Conservation (phyloP, 2,797 vertebrate genomes). For the Enteromius unitaeniatus region DNA sequence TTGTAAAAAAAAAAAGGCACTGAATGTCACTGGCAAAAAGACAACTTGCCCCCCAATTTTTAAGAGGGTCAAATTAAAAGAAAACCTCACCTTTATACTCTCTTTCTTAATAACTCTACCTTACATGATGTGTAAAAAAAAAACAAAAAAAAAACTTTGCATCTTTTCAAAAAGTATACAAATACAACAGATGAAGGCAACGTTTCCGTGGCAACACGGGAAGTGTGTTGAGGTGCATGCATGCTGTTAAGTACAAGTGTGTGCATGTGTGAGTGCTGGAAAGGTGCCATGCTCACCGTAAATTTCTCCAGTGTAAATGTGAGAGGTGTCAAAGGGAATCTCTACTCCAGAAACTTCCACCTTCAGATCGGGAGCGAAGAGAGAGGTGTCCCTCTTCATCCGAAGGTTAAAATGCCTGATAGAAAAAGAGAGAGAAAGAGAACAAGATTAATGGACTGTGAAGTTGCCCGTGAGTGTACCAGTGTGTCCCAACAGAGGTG, state of each 20-base stretch:
- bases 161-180: background rate
- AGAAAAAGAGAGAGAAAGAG: constrained; percentile 32
- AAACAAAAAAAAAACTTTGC: background rate
- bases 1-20: background rate
- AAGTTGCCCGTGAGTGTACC: background rate
- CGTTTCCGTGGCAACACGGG: constrained; percentile 8
- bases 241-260: background rate
- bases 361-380: constrained; percentile 90
- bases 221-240: constrained; percentile 6
- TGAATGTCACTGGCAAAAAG: background rate
- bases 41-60: too few relatives aligned
- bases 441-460: constrained; percentile 23
- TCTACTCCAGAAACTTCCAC: constrained; percentile 87
- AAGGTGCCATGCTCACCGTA: constrained; percentile 83
- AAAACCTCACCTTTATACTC: background rate
- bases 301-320: constrained; percentile 96
- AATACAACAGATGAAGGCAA: constrained; percentile 1
- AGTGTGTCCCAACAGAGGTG: background rate
- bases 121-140: background rate
- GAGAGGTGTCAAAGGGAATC: constrained; percentile 87
- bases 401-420: constrained; percentile 91
- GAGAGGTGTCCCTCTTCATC: constrained; percentile 89
- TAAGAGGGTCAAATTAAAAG: constrained; percentile 7
- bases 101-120: background rate
- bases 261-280: background rate